Evolutionary conservation across 92 coral and sea anemone species (phyloP).

Genomic region (Epizoanthus illoricatus): DNA sequence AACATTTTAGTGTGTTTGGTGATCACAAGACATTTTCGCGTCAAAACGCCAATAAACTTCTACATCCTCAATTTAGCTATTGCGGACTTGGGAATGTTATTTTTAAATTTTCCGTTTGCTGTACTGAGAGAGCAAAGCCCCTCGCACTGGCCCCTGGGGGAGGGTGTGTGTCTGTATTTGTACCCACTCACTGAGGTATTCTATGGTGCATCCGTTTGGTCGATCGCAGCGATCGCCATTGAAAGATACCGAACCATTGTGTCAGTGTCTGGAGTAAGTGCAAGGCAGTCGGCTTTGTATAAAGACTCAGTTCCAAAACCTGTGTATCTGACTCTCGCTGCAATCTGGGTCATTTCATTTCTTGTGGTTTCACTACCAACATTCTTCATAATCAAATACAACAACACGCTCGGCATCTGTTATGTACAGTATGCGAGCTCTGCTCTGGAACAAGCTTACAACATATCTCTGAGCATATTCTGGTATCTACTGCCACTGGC

Average conservation of each 20-base stretch:
- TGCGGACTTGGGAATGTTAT: slow-evolving; percentile 81
- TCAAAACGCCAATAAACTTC: slow-evolving; percentile 57
- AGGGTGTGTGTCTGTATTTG: slow-evolving; percentile 55
- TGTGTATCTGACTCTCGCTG: slow-evolving; percentile 10
- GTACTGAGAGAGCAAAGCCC: slow-evolving; percentile 67
- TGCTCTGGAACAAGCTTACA: slow-evolving; percentile 63
- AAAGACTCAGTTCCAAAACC: slow-evolving; percentile 1
- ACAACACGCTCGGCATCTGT: slow-evolving; percentile 18
- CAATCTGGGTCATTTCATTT: slow-evolving; percentile 78
- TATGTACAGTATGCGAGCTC: slow-evolving; percentile 41
- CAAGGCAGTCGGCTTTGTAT: slow-evolving; percentile 23
- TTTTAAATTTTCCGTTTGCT: slow-evolving; percentile 70
- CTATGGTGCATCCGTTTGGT: slow-evolving; percentile 84
- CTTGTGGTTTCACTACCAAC: slow-evolving; percentile 64
- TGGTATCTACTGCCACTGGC: slow-evolving; percentile 78
- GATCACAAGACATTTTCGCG: slow-evolving; percentile 53
- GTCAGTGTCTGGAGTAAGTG: background rate
- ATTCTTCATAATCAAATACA: slow-evolving; percentile 58
- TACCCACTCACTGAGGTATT: slow-evolving; percentile 87
- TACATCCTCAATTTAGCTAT: slow-evolving; percentile 83
- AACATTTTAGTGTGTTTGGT: slow-evolving; percentile 66
- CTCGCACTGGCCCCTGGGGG: slow-evolving; percentile 79
- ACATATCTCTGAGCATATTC: slow-evolving; percentile 46
- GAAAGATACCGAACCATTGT: slow-evolving; percentile 62
- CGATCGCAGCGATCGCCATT: slow-evolving; percentile 85